Base-by-base conservation (phyloP, 2,113 vertebrate genomes). In the Psophia crepitans region DNA sequence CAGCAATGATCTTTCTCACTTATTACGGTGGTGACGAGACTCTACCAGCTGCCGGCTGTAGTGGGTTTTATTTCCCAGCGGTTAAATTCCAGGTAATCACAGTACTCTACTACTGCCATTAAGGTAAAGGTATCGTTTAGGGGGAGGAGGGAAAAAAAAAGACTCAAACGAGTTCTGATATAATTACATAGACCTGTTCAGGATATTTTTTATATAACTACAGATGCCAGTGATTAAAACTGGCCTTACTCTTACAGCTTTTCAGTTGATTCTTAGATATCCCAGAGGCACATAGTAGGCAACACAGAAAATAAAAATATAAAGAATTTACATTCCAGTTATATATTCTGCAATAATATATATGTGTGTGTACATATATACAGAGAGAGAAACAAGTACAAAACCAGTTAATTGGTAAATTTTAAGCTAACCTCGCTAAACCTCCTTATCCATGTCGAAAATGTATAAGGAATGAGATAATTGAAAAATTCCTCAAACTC, bases 261-360 rank as follows among this genome's bases (percentile, higher is more conserved):
- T 89, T 82, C 51, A 54, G 58, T 87, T 79, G 56, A 65, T 35
- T 96, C 64, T 96, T 84, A 90, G 64, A 82, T 77, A 93, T 95
- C 23, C 27, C 46, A 93, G 96, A 97, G 96, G 93, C 96, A 97
- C 90, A 73, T 32, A 84, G 68, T 87, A 94, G 86, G 91, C 68
- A 97, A 80, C 91, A 87, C 75, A 96, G 88, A 93, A 96, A 95
- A 96, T 94, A 95, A 94, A 94, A 91, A 96, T 94, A 96, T 60
- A 95, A 87, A 93, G 73, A 80, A 60, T 92, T 95, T 96, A 93
- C 82, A 92, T 84, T 94, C 49, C 54, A 73, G 71, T 32, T 82
- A 33, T 76, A 89, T 89, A 85, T 93, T 91, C 87, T 93, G 68
- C 78, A 65, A 30, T 90, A 89, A 93, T 78, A 84, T 85, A 85